Evolutionary conservation across 1,140 invertebrate species (phyloP).

Genomic region (Centruroides sculpturatus): DNA sequence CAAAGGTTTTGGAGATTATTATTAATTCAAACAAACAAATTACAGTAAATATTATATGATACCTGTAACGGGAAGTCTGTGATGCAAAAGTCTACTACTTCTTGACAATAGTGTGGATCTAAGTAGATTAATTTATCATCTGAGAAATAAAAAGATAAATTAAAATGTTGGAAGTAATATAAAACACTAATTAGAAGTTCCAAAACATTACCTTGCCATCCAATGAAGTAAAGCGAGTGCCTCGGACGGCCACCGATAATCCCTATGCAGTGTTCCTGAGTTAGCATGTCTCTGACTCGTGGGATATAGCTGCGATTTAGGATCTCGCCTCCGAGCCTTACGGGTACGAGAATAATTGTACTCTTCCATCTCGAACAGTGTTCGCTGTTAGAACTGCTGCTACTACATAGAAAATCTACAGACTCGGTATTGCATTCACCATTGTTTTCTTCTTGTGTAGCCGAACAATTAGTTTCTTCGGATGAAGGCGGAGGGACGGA

Average conservation of each 20-base stretch:
- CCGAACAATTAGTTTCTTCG: not conserved
- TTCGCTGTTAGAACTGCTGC: not conserved
- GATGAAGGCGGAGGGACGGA: conserved; percentile 8
- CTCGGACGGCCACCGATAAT: conserved; percentile 81
- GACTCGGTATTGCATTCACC: too few relatives aligned
- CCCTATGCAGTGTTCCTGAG: conserved; percentile 65
- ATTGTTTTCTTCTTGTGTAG: too few relatives aligned
- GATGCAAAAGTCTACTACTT: conserved; percentile 50
- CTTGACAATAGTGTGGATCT: conserved; percentile 86
- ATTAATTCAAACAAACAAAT: too few relatives aligned
- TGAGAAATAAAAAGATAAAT: conserved; percentile 22
- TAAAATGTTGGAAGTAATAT: not conserved
- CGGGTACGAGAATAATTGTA: conserved; percentile 65
- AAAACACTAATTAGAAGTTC: not conserved
- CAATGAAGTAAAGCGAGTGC: conserved; percentile 82
- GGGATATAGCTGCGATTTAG: conserved; percentile 68
- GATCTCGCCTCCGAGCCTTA: conserved; percentile 67
- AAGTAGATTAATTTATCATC: conserved; percentile 80
- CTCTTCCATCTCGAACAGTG: conserved; percentile 45
- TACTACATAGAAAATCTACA: too few relatives aligned
- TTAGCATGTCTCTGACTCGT: conserved; percentile 59
- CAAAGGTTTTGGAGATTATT: too few relatives aligned
- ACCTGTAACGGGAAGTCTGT: conserved; percentile 28
- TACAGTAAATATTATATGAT: not conserved
- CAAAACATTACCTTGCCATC: conserved; percentile 50